phyloP scores from a whole-genome alignment of 2,113 vertebrate genomes.

The Pristiophorus japonicus region DNA sequence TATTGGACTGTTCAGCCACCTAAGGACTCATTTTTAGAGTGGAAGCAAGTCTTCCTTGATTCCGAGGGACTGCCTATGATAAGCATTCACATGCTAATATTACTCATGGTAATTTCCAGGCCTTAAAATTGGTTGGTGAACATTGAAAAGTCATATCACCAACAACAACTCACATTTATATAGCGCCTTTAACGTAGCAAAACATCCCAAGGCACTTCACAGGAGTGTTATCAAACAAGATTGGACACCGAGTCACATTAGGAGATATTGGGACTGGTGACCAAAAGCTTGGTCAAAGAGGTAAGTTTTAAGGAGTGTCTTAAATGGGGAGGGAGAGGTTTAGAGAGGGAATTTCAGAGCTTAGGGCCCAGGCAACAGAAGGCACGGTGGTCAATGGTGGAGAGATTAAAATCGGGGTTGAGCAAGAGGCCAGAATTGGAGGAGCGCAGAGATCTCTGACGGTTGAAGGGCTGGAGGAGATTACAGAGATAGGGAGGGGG shows the following conservation, averaged over 20 bases:
- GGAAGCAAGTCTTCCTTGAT: too few relatives aligned
- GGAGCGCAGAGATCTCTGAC: not conserved
- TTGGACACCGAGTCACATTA: not conserved
- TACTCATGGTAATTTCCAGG: not conserved
- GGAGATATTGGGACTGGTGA: not conserved
- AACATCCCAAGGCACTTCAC: not conserved
- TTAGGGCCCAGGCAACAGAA: not conserved
- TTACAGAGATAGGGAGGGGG: too few relatives aligned
- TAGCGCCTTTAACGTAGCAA: too few relatives aligned
- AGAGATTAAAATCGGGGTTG: not conserved
- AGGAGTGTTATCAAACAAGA: not conserved
- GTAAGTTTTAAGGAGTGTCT: not conserved
- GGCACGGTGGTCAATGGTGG: too few relatives aligned
- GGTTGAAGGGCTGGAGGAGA: not conserved
- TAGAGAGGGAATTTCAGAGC: not conserved
- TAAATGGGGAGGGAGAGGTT: not conserved
- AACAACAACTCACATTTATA: too few relatives aligned
- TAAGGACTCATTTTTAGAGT: too few relatives aligned
- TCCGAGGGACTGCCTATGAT: too few relatives aligned
- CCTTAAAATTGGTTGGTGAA: not conserved
- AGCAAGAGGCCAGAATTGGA: not conserved
- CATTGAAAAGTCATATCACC: too few relatives aligned
- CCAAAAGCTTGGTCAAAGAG: not conserved
- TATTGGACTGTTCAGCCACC: too few relatives aligned
- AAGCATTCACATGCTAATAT: not conserved